Percentiles rank a stretch among this genome's conserved stretches.
Conservation (phyloP, 2,113 vertebrate genomes). For the Odontophorus gujanensis region DNA sequence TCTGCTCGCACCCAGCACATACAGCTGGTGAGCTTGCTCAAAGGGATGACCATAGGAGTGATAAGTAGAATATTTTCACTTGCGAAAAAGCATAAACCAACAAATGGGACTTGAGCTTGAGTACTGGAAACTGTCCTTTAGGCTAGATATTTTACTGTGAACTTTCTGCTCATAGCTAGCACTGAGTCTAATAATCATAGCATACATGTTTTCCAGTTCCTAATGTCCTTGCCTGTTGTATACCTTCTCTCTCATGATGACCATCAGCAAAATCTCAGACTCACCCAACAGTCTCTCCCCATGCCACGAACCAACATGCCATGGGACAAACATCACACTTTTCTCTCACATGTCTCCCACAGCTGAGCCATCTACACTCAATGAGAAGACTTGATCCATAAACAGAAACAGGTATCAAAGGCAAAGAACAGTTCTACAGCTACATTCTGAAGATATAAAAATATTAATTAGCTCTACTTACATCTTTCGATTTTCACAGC, state of each 20-base stretch:
- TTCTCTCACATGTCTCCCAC: background rate
- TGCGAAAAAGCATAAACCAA: background rate
- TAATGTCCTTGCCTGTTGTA: background rate
- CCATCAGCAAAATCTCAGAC: background rate
- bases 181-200: background rate
- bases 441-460: background rate
- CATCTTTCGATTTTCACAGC: background rate
- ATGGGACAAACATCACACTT: background rate
- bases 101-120: background rate
- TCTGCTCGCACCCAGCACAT: background rate
- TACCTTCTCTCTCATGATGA: background rate
- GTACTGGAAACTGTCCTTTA: background rate
- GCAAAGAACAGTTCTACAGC: background rate
- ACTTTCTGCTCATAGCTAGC: background rate
- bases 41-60: background rate
- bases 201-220: background rate
- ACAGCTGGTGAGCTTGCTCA: background rate
- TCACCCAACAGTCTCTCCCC: background rate
- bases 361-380: background rate
- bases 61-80: background rate
- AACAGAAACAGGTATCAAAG: background rate
- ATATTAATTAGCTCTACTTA: background rate
- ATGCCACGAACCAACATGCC: background rate
- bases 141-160: background rate
- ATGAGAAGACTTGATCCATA: background rate